phyloP scores from a whole-genome alignment of 2,797 vertebrate species.

The Notolabrus celidotus region DNA sequence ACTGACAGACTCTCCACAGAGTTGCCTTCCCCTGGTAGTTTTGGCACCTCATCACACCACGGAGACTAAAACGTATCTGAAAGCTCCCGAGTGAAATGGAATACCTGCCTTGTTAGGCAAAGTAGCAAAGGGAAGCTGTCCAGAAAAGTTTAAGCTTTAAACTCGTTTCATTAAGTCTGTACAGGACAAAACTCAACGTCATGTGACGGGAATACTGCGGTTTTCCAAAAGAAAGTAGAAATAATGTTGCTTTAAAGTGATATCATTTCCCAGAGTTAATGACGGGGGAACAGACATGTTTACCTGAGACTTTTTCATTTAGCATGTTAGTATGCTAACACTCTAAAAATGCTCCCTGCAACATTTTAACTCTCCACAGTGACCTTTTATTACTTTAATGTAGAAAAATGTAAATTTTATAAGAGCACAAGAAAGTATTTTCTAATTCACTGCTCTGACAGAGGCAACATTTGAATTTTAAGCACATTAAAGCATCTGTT shows the following conservation, averaged over 20 bases:
- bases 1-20: slow-evolving; percentile 77
- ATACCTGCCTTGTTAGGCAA: slow-evolving; percentile 78
- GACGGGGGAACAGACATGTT: slow-evolving; percentile 21
- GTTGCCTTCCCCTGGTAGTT: slow-evolving; percentile 78
- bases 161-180: slow-evolving; percentile 62
- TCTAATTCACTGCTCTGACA: slow-evolving; percentile 26
- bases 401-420: neutral
- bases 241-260: slow-evolving; percentile 11
- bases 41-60: slow-evolving; percentile 80
- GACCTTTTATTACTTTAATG: slow-evolving; percentile 25
- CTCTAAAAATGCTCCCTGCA: slow-evolving; percentile 21
- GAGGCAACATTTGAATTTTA: slow-evolving; percentile 32
- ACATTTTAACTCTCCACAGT: slow-evolving; percentile 19
- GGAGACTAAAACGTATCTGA: slow-evolving; percentile 78
- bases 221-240: slow-evolving; percentile 6
- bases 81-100: slow-evolving; percentile 78
- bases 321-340: slow-evolving; percentile 23
- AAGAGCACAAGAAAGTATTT: slow-evolving; percentile 29
- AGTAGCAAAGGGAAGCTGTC: slow-evolving; percentile 71
- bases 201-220: slow-evolving; percentile 21
- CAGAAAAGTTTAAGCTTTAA: slow-evolving; percentile 72
- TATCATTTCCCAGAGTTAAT: slow-evolving; percentile 35
- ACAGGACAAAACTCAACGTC: slow-evolving; percentile 42
- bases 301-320: slow-evolving; percentile 5
- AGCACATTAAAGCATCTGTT: slow-evolving; percentile 21